phyloP scores from a whole-genome alignment of 2,888 invertebrate genomes.

The Caenorhabditis plicata region DNA sequence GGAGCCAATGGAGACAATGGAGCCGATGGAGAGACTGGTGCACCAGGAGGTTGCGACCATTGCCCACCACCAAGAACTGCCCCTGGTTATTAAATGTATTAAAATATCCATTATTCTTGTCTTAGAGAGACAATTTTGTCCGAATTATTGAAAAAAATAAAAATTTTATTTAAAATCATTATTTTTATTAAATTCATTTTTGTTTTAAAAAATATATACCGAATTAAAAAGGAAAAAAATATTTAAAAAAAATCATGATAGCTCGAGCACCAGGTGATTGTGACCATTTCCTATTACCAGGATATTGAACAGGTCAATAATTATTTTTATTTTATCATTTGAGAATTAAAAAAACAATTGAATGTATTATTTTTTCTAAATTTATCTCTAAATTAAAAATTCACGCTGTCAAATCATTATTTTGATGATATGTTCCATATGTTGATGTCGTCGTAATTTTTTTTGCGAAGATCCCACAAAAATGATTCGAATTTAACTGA shows the following conservation, averaged over 20 bases:
- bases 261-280: constrained; percentile 25
- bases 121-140: too few species aligned
- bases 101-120: too few species aligned
- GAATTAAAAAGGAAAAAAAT: too few species aligned
- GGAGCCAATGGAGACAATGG: constrained; percentile 37
- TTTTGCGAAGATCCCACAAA: constrained; percentile 18
- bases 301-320: constrained; percentile 44
- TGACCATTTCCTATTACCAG: constrained; percentile 45
- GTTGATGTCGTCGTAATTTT: constrained; percentile 2
- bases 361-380: too few species aligned
- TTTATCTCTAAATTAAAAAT: too few species aligned
- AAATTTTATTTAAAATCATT: too few species aligned
- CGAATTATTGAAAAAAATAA: too few species aligned
- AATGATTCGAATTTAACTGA: constrained; percentile 9
- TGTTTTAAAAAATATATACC: too few species aligned
- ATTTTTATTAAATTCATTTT: too few species aligned
- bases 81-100: constrained; percentile 52
- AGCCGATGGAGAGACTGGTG: constrained; percentile 51
- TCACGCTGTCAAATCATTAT: too few species aligned
- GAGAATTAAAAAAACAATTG: too few species aligned
- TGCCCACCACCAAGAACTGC: constrained; percentile 55
- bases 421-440: constrained; percentile 22
- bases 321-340: not conserved
- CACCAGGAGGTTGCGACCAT: constrained; percentile 54
- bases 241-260: too few species aligned